These are phyloP conservation scores for Gallinago stenura DNA, from an alignment of 2,797 vertebrate species.

Conservation along the genomic window DNA sequence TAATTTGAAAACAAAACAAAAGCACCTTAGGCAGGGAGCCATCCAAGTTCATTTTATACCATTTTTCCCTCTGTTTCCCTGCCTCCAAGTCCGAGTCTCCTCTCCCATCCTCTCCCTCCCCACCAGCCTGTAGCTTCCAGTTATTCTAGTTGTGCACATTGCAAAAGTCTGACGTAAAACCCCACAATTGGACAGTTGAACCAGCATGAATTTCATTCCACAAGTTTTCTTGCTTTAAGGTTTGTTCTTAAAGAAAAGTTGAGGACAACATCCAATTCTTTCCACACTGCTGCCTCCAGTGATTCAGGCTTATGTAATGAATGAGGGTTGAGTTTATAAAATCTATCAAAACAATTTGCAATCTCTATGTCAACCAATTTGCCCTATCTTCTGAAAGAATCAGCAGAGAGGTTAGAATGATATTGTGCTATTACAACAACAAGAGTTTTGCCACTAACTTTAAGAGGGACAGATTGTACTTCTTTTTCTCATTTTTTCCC, in stretches of 20 bases:
- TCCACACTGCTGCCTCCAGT: not conserved
- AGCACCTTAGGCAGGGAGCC: not conserved
- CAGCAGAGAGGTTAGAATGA: not conserved
- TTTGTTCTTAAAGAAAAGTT: not conserved
- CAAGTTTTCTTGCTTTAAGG: not conserved
- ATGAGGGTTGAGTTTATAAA: not conserved
- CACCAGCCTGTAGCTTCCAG: not conserved
- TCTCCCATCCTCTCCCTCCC: not conserved
- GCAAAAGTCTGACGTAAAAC: not conserved
- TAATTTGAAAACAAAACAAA: not conserved
- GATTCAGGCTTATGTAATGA: not conserved
- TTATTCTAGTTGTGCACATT: not conserved
- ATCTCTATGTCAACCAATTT: not conserved
- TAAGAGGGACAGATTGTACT: not conserved
- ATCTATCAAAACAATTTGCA: conserved; percentile 1
- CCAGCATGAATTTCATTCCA: not conserved
- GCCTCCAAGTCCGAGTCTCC: accelerated
- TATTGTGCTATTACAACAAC: accelerated
- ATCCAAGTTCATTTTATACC: not conserved
- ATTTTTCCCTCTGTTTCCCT: not conserved
- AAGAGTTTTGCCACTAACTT: not conserved
- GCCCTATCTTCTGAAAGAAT: not conserved
- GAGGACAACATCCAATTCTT: not conserved
- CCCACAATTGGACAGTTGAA: not conserved
- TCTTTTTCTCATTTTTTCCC: not conserved